Base-by-base conservation (phyloP, 2,113 vertebrate genomes). In the Mesocricetus auratus region DNA sequence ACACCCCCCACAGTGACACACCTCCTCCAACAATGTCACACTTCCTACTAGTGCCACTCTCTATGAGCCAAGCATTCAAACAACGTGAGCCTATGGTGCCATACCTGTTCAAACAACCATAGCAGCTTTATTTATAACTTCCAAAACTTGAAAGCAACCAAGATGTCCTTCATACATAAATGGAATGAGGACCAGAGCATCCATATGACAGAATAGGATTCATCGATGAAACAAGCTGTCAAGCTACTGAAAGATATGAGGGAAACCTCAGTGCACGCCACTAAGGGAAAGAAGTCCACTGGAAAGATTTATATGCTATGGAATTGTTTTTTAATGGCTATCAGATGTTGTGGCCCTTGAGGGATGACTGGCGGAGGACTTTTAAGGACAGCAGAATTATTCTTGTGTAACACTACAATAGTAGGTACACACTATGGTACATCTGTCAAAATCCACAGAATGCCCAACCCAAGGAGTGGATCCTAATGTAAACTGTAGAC, bases 161-260 rank as follows among this genome's bases (percentile, higher is more conserved):
- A 96, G 42, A 81, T 88, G 42, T 50, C 39, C 62, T 86, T 95
- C 66, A 56, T 45, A 86, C 36, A 42, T 66, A 90, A 92, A 94
- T 75, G 68, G n/a, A 64, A 93, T 77, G 78, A 64, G 93, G 86
- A 85, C 29, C 16, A 11, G 31, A 36, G 10, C 24, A 86, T n/a
- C 22, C 53, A 39, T 36, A 53, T 17, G 66, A 95, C 21, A 31
- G 36, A 50, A 56, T 75, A 81, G 47, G 92, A 92, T 93, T 69
- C 53, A 50, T 16, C 21, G 56, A 85, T 78, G 29, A 91, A 86
- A 95, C 16, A 71, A 92, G 17, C 71, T 92, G 71, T 47, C 24
- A 53, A 74, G 33, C 45, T 66, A n/a, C 58, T 50, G 77, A 82
- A 73, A 21, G 50, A 81, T 17, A 53, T 4, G 21, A 47, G 64